Conservation (phyloP, 2,797 vertebrate species). For the Gadopsis bispinosus region DNA sequence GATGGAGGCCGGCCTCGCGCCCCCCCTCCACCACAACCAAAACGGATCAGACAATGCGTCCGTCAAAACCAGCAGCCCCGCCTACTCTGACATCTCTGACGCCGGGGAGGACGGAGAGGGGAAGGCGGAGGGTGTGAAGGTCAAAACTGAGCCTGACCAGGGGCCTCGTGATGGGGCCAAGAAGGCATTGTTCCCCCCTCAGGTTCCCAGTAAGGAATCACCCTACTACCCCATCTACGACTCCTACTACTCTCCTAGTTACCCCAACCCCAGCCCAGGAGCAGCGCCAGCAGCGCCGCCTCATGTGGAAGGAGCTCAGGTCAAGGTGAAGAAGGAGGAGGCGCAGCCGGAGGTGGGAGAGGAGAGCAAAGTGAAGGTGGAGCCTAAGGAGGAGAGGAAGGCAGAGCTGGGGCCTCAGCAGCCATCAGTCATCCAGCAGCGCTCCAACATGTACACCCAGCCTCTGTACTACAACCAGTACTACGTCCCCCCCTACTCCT, state of each 20-base stretch:
- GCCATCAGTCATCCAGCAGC: constrained; percentile 95
- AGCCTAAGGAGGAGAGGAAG: constrained; percentile 89
- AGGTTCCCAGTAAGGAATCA: constrained; percentile 90
- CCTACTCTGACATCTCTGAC: constrained; percentile 96
- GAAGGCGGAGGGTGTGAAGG: constrained; percentile 88
- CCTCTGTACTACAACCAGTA: constrained; percentile 97
- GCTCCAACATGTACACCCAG: constrained; percentile 94
- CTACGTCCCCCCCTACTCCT: constrained; percentile 92
- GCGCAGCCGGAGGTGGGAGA: constrained; percentile 87
- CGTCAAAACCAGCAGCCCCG: constrained; percentile 94
- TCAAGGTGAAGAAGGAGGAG: constrained; percentile 93
- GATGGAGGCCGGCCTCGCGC: constrained; percentile 75
- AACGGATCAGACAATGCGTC: constrained; percentile 93
- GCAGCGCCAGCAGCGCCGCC: constrained; percentile 81
- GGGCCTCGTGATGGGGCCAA: constrained; percentile 90
- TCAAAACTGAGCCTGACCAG: constrained; percentile 88
- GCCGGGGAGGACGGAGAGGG: constrained; percentile 95
- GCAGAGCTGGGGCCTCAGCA: constrained; percentile 84
- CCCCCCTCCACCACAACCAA: constrained; percentile 90
- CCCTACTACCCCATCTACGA: constrained; percentile 92
- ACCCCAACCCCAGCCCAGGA: constrained; percentile 90
- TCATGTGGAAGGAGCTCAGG: constrained; percentile 83
- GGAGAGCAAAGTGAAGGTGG: constrained; percentile 86
- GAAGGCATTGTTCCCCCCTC: constrained; percentile 91
- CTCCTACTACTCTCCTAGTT: constrained; percentile 92